Conservation (phyloP, 2,797 vertebrate species). For the Scolopax bukidnonensis region DNA sequence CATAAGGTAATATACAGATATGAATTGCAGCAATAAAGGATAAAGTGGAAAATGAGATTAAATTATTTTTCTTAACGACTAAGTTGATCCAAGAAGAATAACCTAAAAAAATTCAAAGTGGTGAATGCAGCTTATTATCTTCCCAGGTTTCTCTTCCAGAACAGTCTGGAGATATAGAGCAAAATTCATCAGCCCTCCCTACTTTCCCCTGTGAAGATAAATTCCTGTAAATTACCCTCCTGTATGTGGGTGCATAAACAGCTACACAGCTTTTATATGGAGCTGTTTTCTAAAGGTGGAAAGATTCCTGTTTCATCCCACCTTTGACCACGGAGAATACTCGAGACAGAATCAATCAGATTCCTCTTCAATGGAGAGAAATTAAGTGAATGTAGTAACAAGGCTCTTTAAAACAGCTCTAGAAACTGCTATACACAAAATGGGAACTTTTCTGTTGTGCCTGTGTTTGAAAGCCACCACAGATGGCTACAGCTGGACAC, state of each 20-base stretch:
- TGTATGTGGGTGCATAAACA: not conserved
- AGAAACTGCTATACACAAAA: not conserved
- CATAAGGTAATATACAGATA: not conserved
- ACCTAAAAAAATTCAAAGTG: not conserved
- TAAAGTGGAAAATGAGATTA: not conserved
- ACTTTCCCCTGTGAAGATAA: not conserved
- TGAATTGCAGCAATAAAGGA: not conserved
- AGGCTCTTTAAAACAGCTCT: not conserved
- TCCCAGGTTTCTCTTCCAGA: not conserved
- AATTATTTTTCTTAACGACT: not conserved
- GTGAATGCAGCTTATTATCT: not conserved
- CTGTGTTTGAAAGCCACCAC: not conserved
- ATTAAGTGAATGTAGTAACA: not conserved
- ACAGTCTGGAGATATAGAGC: not conserved
- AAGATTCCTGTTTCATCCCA: not conserved
- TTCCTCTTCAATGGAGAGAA: not conserved
- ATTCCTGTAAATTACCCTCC: not conserved
- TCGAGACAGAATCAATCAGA: not conserved
- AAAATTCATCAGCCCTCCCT: not conserved
- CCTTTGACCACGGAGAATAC: not conserved
- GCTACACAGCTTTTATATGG: rapidly evolving
- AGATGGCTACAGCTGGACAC: not conserved
- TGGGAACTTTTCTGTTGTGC: not conserved
- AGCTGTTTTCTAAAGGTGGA: not conserved
- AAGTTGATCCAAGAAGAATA: not conserved